phyloP scores from a whole-genome alignment of 2,113 vertebrate genomes.

The Pitta sordida region DNA sequence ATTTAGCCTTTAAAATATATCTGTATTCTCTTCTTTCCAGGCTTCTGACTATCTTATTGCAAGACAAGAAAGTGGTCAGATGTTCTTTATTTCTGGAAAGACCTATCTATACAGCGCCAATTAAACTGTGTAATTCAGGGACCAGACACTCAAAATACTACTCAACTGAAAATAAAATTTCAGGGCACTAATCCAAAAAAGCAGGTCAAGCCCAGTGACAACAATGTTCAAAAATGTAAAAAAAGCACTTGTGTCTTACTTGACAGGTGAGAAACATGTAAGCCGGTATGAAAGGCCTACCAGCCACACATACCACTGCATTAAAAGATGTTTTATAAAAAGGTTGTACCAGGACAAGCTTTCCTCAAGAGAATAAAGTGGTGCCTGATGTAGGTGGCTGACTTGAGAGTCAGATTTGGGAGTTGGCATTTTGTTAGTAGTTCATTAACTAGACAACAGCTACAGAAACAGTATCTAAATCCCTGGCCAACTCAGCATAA shows the following conservation, averaged over 20 bases:
- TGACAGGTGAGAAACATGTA: background rate
- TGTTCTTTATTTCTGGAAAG: background rate
- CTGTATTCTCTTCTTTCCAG: background rate
- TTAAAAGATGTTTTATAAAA: background rate
- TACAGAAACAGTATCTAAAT: background rate
- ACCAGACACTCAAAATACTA: background rate
- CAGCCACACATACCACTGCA: background rate
- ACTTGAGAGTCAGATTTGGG: background rate
- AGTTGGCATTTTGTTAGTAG: background rate
- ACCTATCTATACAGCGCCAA: background rate
- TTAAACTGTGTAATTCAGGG: background rate
- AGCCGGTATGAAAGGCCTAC: background rate
- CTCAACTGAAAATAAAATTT: background rate
- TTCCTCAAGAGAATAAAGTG: background rate
- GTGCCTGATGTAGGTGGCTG: background rate
- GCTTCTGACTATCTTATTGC: background rate
- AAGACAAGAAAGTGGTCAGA: background rate
- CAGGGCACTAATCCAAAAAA: background rate
- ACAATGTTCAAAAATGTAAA: background rate
- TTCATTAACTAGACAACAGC: background rate
- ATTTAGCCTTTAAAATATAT: background rate
- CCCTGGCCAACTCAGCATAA: background rate
- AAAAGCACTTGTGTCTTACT: background rate
- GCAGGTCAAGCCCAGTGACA: background rate
- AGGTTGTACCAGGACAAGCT: background rate